Evolutionary conservation across 2,888 invertebrate species (phyloP).

Genomic region (Tanypteryx hageni): DNA sequence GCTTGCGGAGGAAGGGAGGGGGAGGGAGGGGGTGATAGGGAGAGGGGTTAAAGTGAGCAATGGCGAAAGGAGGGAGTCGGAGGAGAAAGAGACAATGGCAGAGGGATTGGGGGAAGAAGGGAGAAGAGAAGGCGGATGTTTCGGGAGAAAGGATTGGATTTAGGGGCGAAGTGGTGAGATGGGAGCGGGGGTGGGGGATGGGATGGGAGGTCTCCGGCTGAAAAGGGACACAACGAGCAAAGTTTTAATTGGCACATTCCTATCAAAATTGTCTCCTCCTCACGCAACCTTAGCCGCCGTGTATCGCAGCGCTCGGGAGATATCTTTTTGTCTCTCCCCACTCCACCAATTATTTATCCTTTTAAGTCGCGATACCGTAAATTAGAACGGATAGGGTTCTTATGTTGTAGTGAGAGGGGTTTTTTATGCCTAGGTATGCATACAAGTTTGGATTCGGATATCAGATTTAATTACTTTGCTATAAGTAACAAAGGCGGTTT

Average conservation of each 20-base stretch:
- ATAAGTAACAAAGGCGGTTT: no score
- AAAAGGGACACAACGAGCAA: slow-evolving; percentile 20
- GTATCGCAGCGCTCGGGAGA: background rate
- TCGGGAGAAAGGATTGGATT: background rate
- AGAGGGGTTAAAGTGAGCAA: background rate
- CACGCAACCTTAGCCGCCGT: background rate
- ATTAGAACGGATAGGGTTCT: no score
- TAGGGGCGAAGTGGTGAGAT: no score
- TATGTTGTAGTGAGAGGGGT: no score
- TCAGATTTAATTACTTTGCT: no score
- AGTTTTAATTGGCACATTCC: slow-evolving; percentile 63
- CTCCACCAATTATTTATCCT: background rate
- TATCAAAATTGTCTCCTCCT: slow-evolving; percentile 50
- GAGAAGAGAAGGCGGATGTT: background rate
- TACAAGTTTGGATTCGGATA: no score
- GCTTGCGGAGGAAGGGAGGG: background rate
- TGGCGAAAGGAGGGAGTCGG: background rate
- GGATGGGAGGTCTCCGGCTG: no score
- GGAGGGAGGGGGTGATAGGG: background rate
- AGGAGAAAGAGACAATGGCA: background rate
- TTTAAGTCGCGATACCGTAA: background rate
- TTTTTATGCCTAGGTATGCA: no score
- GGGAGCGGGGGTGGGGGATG: no score
- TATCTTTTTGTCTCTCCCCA: background rate
- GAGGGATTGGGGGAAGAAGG: no score